Percentiles rank a stretch among this genome's conserved stretches.
Evolutionary conservation across 2,113 vertebrate genomes (phyloP).

Genomic region (Oncorhynchus kisutch): DNA sequence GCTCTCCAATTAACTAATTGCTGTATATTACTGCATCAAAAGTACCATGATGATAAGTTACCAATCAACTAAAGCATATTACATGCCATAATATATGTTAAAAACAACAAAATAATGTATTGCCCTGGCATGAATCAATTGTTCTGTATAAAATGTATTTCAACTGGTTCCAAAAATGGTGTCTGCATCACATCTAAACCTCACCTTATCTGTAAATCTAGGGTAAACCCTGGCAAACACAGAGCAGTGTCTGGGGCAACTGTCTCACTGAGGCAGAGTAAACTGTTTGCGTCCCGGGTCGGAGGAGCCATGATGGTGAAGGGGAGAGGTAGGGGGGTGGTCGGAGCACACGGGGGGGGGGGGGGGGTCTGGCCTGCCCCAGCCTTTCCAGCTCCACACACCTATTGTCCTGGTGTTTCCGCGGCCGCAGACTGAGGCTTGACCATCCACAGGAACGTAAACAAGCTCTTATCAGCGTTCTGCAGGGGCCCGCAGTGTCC

Average conservation of each 20-base stretch:
- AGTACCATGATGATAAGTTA: background rate
- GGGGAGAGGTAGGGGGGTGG: constrained; percentile 40
- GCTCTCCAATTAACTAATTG: too few species aligned
- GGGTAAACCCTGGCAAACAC: constrained; percentile 44
- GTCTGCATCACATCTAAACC: background rate
- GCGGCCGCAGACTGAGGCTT: constrained; percentile 71
- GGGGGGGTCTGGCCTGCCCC: background rate
- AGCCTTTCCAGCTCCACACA: constrained; percentile 40
- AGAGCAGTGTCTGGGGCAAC: constrained; percentile 55
- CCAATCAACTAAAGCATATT: background rate
- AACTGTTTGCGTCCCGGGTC: constrained; percentile 65
- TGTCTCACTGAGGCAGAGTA: constrained; percentile 55
- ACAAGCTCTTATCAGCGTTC: constrained; percentile 86
- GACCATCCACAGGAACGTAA: constrained; percentile 91
- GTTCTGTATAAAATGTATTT: background rate
- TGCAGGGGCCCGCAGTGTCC: constrained; percentile 77
- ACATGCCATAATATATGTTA: background rate
- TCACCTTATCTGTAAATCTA: background rate
- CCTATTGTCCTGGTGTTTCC: constrained; percentile 85
- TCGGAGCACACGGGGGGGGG: background rate
- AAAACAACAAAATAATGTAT: background rate
- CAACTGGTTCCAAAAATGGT: background rate
- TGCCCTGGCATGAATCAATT: background rate
- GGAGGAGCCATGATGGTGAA: constrained; percentile 42
- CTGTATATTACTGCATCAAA: too few species aligned